Evolutionary conservation across 30 jellyfish, hydroid and myxozoan species (phyloP).

Genomic region (Chironex yamaguchii): DNA sequence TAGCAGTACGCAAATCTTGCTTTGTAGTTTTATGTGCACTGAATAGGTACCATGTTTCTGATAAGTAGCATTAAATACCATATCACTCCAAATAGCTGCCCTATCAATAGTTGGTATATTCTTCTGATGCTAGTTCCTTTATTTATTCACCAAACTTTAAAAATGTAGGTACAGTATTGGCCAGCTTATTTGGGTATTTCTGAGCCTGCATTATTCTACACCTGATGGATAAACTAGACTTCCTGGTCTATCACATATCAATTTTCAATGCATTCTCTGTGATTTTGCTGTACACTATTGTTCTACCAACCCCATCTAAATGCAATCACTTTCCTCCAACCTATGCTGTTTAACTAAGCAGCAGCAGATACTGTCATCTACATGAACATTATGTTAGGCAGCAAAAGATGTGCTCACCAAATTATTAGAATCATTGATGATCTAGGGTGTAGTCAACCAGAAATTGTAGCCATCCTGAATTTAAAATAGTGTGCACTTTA

Average conservation of each 20-base stretch:
- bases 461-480: too few species aligned
- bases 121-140: background rate
- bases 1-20: constrained; percentile 39
- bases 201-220: constrained; percentile 22
- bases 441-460: too few species aligned
- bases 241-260: background rate
- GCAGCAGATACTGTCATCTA: too few species aligned
- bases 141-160: background rate
- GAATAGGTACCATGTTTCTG: constrained; percentile 53
- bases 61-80: constrained; percentile 8
- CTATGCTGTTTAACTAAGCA: background rate
- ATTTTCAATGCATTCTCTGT: background rate
- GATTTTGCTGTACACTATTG: background rate
- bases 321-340: background rate
- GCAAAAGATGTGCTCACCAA: too few species aligned
- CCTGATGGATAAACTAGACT: background rate
- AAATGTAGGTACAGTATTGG: constrained; percentile 17
- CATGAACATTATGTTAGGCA: too few species aligned
- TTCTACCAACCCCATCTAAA: background rate
- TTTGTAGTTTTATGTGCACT: constrained; percentile 40
- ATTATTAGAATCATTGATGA: too few species aligned
- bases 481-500: too few species aligned
- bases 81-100: constrained; percentile 25
- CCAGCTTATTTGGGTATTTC: constrained; percentile 28
- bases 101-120: constrained; percentile 12